Evolutionary conservation across 2,888 invertebrate genomes (phyloP), one percentile per base, ranked within the genome.

Genomic region (Sminthurinus aureus): DNA sequence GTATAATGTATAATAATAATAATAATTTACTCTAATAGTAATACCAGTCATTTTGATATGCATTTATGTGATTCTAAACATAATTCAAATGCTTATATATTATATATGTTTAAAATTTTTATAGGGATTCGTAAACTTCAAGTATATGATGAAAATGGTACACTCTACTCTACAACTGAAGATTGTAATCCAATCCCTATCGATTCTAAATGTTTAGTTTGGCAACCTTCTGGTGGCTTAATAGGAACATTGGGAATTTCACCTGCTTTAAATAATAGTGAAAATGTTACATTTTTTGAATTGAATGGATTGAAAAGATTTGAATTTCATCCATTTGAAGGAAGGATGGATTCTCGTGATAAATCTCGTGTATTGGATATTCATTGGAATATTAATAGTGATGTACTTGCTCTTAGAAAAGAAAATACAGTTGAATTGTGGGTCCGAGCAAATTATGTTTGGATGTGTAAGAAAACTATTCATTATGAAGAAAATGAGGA

Each of bases 221-320:
- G 88, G 87, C 88, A 88, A 71, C 87, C 87, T 12, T 86, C 86
- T 18, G 88, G 87, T 51, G 87, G 87, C 8, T 74, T 88, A 15
- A 81, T 88, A 13, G 87, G 85, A 11, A 73, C 67, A 52, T 81
- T 83, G 85, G 87, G 82, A 78, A 69, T 75, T 67, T 79, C 87
- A 15, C 84, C 85, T 0, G 24, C 82, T 11, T 38, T 24, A 13
- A 85, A 83, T 51, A 80, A 81, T 71, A 79, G 75, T 15, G 77
- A 82, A 26, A 84, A 84, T n/a, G 81, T 87, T 38, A 85, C 87
- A 13, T 84, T 88, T 18, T 86, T 86, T 81, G 88, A 88, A 73
- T 73, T 86, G 26, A 88, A 88, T 84, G 87, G 88, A 8, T 75
- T 88, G 26, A 87, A 86, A 82, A 74, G 88, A 69, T 84, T 87